Percentiles rank a stretch among this genome's conserved stretches.
These are phyloP conservation scores for Lasioglossum vierecki DNA, from an alignment of 2,888 invertebrate species.

Conservation along the genomic window DNA sequence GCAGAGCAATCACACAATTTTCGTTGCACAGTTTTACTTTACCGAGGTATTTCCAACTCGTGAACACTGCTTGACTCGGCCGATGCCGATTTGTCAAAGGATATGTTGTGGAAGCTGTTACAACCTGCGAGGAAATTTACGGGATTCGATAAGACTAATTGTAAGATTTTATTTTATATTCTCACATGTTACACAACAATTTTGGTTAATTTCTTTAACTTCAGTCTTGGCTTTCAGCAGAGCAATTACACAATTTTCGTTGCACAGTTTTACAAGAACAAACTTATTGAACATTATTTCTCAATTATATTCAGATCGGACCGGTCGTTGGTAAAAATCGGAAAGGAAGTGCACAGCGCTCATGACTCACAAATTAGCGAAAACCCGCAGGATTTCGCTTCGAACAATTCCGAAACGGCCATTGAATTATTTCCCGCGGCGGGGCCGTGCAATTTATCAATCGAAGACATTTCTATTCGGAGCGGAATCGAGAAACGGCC, in stretches of 20 bases:
- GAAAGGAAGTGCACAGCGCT: neutral
- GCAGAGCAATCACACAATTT: neutral
- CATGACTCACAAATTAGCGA: slow-evolving; percentile 1
- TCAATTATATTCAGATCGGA: neutral
- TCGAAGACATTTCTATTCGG: slow-evolving; percentile 34
- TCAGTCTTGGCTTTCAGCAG: neutral
- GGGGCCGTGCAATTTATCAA: slow-evolving; percentile 32
- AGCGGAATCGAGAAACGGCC: slow-evolving; percentile 25
- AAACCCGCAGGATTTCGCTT: neutral
- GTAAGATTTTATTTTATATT: too few relatives aligned
- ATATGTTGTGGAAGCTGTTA: too few relatives aligned
- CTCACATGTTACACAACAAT: neutral
- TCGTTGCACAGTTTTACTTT: neutral
- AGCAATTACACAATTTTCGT: neutral
- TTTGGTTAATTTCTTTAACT: too few relatives aligned
- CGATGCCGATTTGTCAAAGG: too few relatives aligned
- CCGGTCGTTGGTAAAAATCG: neutral
- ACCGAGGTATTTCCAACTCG: too few relatives aligned
- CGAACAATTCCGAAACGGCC: slow-evolving; percentile 10
- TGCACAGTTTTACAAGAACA: neutral
- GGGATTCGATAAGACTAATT: too few relatives aligned
- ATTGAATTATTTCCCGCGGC: neutral
- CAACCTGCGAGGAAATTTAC: too few relatives aligned
- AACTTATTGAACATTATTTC: neutral
- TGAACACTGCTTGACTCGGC: too few relatives aligned